These are phyloP conservation scores for Labeo rohita DNA, from an alignment of 2,113 vertebrate species.

Conservation along the genomic window DNA sequence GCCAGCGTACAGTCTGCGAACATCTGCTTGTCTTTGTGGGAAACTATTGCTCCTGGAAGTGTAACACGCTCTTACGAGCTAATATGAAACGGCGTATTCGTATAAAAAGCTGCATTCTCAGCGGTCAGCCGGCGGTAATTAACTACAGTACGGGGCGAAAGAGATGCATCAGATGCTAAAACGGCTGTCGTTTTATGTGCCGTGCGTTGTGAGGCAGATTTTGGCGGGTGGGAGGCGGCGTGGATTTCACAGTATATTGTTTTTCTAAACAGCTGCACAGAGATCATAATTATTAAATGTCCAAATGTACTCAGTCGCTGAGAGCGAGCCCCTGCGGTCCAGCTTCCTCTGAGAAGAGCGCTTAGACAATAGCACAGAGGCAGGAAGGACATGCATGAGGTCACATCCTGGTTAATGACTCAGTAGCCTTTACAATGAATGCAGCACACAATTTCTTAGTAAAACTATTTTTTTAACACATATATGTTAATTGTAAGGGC, in stretches of 20 bases:
- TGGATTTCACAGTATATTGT: slow-evolving; percentile 56
- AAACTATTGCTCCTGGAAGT: slow-evolving; percentile 61
- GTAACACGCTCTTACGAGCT: slow-evolving; percentile 51
- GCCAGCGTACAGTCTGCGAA: slow-evolving; percentile 67
- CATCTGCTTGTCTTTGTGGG: slow-evolving; percentile 62
- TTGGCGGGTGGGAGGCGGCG: slow-evolving; percentile 29
- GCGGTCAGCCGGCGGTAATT: slow-evolving; percentile 58
- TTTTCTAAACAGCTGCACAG: slow-evolving; percentile 62
- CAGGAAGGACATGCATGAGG: slow-evolving; percentile 70
- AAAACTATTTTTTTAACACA: not conserved
- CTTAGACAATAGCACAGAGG: slow-evolving; percentile 68
- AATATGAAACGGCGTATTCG: slow-evolving; percentile 63
- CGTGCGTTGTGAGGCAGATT: slow-evolving; percentile 31
- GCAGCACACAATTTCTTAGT: not conserved
- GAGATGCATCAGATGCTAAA: slow-evolving; percentile 50
- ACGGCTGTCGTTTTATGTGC: slow-evolving; percentile 18
- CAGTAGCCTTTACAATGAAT: slow-evolving; percentile 59
- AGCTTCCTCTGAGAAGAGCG: slow-evolving; percentile 65
- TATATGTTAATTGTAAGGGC: not conserved
- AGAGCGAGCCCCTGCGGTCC: slow-evolving; percentile 54
- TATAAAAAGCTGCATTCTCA: slow-evolving; percentile 58
- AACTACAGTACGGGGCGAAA: slow-evolving; percentile 48
- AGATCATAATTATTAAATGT: slow-evolving; percentile 56
- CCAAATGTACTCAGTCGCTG: slow-evolving; percentile 52
- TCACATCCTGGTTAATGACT: slow-evolving; percentile 70